phyloP scores from a whole-genome alignment of 2,797 vertebrate species.

The Psittacula echo region DNA sequence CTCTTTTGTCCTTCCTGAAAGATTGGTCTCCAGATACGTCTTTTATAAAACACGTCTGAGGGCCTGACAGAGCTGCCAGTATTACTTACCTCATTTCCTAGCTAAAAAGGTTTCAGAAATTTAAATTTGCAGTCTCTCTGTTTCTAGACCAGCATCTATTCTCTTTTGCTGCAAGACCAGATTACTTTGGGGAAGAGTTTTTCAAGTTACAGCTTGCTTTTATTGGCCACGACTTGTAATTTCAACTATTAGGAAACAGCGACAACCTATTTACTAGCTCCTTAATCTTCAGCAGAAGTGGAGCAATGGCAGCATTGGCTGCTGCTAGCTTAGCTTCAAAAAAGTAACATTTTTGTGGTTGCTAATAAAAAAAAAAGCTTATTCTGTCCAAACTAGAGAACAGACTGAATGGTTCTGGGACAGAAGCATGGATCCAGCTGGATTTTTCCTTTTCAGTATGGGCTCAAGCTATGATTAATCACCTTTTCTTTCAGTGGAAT shows the following conservation, averaged over 20 bases:
- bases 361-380: background rate
- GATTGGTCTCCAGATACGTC: background rate
- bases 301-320: background rate
- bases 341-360: background rate
- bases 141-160: background rate
- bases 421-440: background rate
- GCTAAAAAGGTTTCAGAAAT: background rate
- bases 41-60: background rate
- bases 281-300: background rate
- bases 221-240: conserved; percentile 1
- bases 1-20: background rate
- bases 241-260: conserved; percentile 17
- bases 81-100: background rate
- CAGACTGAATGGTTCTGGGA: conserved; percentile 17
- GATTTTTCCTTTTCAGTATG: background rate
- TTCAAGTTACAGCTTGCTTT: conserved; percentile 4
- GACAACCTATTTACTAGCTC: conserved; percentile 11
- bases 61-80: background rate
- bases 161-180: background rate
- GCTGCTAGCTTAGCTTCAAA: background rate
- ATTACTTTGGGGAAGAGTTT: conserved; percentile 10
- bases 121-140: background rate
- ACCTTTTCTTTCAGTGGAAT: conserved; percentile 18
- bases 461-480: conserved; percentile 24
- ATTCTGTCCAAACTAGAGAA: background rate